phyloP scores from a whole-genome alignment of 2,113 vertebrate species.

The Erpornis zantholeuca region DNA sequence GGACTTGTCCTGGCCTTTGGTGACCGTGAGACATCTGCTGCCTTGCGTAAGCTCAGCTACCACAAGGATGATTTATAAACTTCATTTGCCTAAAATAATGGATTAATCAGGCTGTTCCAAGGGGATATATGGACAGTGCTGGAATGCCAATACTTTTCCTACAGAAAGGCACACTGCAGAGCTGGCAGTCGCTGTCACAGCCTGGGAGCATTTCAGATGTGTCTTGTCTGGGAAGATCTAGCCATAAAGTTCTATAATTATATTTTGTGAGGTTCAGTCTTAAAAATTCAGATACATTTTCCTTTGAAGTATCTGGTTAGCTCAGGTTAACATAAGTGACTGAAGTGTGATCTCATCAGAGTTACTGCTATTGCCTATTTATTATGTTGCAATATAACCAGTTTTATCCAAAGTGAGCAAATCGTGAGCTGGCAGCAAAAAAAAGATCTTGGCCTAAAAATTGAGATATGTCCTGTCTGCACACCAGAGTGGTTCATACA shows the following conservation, averaged over 20 bases:
- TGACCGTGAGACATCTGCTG: background rate
- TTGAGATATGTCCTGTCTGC: background rate
- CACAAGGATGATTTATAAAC: background rate
- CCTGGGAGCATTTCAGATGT: background rate
- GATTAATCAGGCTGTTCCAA: background rate
- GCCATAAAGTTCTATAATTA: background rate
- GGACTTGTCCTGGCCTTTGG: background rate
- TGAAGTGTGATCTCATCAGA: background rate
- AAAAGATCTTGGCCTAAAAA: background rate
- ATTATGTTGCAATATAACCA: background rate
- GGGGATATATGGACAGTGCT: background rate
- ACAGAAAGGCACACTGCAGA: background rate
- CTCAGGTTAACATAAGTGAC: background rate
- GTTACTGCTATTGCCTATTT: background rate
- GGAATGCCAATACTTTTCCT: background rate
- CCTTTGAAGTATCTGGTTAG: background rate
- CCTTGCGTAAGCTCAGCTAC: background rate
- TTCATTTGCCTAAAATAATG: background rate
- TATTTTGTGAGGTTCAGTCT: background rate
- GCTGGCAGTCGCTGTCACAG: background rate
- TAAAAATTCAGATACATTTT: background rate
- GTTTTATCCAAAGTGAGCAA: background rate
- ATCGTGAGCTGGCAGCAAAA: background rate
- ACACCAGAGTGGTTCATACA: background rate
- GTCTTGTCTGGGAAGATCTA: background rate